phyloP scores from a whole-genome alignment of 2,113 vertebrate genomes.

The Gorsachius goisagi region DNA sequence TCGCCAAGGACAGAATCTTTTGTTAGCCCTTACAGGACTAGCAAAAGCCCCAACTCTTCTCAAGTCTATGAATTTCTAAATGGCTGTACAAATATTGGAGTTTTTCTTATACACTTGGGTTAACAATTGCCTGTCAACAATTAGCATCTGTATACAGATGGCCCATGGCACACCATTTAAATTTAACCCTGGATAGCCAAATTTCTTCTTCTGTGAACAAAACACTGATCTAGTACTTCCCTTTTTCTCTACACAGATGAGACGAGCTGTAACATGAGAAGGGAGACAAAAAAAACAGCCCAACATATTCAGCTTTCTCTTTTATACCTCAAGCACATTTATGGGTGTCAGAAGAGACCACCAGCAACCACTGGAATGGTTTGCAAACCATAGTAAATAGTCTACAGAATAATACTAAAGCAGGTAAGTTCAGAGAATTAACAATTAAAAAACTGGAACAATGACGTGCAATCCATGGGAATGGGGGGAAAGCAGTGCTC shows the following conservation, averaged over 20 bases:
- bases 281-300: neutral
- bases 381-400: neutral
- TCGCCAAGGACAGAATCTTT: neutral
- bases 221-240: neutral
- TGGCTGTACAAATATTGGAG: neutral
- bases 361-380: neutral
- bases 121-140: neutral
- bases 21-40: neutral
- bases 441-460: neutral
- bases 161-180: neutral
- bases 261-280: neutral
- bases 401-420: neutral
- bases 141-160: neutral
- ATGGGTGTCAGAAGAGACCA: neutral
- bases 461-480: neutral
- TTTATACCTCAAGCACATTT: neutral
- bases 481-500: neutral
- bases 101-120: neutral
- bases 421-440: neutral
- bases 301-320: neutral
- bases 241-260: neutral
- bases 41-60: neutral
- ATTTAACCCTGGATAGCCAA: neutral
- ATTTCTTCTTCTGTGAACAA: neutral
- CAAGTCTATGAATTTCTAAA: neutral